Evolutionary conservation across 2,113 vertebrate genomes (phyloP).

Genomic region (Rafetus swinhoei): DNA sequence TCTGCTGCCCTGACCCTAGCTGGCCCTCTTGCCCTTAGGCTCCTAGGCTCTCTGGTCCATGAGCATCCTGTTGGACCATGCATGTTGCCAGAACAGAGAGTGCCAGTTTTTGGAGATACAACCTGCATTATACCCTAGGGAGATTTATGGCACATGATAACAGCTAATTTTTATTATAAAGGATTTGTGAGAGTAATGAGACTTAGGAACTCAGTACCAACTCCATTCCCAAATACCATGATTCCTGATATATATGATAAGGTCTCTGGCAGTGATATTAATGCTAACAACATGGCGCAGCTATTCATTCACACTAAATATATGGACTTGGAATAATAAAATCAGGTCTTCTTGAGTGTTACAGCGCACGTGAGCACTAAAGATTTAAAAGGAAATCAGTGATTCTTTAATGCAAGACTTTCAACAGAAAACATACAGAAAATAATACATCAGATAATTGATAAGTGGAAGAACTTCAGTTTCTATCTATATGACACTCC

Average conservation of each 20-base stretch:
- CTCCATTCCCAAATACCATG: background rate
- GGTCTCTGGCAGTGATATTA: background rate
- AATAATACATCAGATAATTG: background rate
- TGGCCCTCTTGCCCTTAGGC: too few relatives aligned
- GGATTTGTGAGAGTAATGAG: background rate
- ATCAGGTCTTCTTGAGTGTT: background rate
- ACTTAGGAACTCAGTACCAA: background rate
- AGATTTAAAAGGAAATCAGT: too few relatives aligned
- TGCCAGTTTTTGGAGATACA: too few relatives aligned
- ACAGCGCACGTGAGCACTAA: background rate
- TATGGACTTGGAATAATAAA: background rate
- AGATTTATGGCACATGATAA: too few relatives aligned
- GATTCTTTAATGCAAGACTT: background rate
- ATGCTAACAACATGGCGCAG: background rate
- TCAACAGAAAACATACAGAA: background rate
- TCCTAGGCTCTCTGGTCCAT: too few relatives aligned
- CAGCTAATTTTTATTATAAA: too few relatives aligned
- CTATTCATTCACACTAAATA: too few relatives aligned
- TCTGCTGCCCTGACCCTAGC: too few relatives aligned
- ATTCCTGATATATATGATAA: background rate
- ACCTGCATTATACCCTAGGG: too few relatives aligned
- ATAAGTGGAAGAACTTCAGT: background rate
- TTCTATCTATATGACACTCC: background rate
- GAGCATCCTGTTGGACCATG: too few relatives aligned
- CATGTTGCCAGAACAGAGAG: too few relatives aligned